Evolutionary conservation across 1,140 invertebrate species (phyloP).

Genomic region (Carcinoscorpius rotundicauda): DNA sequence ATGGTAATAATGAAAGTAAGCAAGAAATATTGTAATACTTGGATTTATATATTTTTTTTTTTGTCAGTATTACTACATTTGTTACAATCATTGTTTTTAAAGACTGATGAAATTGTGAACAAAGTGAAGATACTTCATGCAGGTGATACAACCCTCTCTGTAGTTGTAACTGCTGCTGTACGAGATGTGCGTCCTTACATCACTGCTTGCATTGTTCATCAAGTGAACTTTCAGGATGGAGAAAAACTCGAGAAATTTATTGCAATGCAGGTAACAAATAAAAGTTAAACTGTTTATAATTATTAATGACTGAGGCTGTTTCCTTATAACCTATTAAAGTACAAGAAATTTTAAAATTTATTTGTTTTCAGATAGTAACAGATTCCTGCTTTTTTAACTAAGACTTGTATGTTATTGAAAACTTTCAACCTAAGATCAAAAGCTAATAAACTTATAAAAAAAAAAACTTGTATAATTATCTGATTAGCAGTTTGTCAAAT

Average conservation of each 20-base stretch:
- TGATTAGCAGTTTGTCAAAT: too few relatives aligned
- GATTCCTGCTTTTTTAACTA: too few relatives aligned
- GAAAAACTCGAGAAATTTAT: conserved; percentile 61
- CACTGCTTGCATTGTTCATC: conserved; percentile 53
- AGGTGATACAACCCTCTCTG: conserved; percentile 38
- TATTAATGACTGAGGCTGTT: neutral
- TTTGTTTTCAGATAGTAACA: too few relatives aligned
- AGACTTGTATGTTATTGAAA: too few relatives aligned
- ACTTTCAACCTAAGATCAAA: too few relatives aligned
- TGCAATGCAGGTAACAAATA: conserved; percentile 46
- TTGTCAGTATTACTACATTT: neutral
- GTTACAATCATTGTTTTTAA: neutral
- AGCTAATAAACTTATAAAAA: too few relatives aligned
- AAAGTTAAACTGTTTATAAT: conserved; percentile 7
- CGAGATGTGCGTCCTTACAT: conserved; percentile 52
- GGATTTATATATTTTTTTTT: neutral
- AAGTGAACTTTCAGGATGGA: conserved; percentile 47
- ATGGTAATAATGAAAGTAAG: too few relatives aligned
- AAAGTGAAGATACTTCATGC: conserved; percentile 42
- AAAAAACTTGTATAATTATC: too few relatives aligned
- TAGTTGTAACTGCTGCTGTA: conserved; percentile 44
- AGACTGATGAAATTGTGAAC: conserved; percentile 15
- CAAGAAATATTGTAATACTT: too few relatives aligned
- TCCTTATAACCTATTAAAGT: neutral
- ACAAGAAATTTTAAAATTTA: too few relatives aligned